phyloP scores from a whole-genome alignment of 1,140 invertebrate species.

The Plodia interpunctella region DNA sequence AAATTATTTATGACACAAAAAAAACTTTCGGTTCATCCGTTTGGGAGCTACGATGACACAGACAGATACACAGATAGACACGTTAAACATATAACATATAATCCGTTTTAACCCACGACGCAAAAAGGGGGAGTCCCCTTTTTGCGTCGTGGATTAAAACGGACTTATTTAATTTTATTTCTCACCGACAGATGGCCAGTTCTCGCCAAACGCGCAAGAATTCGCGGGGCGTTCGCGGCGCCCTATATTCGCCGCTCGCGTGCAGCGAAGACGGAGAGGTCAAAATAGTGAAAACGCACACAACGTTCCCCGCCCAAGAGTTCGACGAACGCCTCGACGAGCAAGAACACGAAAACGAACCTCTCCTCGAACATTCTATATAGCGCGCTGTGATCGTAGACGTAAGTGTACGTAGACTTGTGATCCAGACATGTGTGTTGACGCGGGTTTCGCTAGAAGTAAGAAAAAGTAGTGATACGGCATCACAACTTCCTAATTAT shows the following conservation, averaged over 20 bases:
- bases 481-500: constrained; percentile 12
- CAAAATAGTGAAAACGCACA: constrained; percentile 38
- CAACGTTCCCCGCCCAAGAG: constrained; percentile 28
- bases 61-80: too few relatives aligned
- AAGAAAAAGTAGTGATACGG: constrained; percentile 9
- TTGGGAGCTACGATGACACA: too few relatives aligned
- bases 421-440: neutral
- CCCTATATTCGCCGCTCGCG: constrained; percentile 53
- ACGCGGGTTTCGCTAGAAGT: neutral
- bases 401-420: constrained; percentile 38
- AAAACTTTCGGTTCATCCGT: too few relatives aligned
- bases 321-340: constrained; percentile 21
- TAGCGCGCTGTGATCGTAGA: constrained; percentile 62
- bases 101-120: too few relatives aligned
- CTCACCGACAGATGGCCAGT: constrained; percentile 34
- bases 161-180: constrained; percentile 15
- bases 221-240: constrained; percentile 32
- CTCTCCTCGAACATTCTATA: constrained; percentile 63
- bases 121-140: too few relatives aligned
- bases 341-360: constrained; percentile 42
- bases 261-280: constrained; percentile 57
- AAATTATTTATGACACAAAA: too few relatives aligned
- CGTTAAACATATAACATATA: too few relatives aligned
- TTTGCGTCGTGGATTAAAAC: too few relatives aligned
- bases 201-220: constrained; percentile 28